Percentiles rank a stretch among this genome's conserved stretches.
phyloP scores from a whole-genome alignment of 2,888 invertebrate genomes.

The Cerastoderma edule region DNA sequence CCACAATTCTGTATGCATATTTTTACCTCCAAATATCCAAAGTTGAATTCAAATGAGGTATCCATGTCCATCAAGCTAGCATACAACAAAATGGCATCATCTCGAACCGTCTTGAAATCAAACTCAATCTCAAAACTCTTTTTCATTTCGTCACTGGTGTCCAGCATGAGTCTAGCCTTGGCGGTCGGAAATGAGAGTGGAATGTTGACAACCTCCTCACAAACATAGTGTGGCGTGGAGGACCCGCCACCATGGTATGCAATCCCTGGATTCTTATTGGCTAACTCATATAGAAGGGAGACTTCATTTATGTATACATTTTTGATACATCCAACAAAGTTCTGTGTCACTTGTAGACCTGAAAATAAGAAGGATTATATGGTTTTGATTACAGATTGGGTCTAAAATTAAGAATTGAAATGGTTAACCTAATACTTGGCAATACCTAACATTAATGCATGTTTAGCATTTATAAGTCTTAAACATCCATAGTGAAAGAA shows the following conservation, averaged over 20 bases:
- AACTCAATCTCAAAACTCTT: conserved; percentile 72
- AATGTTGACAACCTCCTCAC: conserved; percentile 73
- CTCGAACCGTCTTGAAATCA: conserved; percentile 73
- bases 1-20: no score
- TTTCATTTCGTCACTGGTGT: conserved; percentile 43
- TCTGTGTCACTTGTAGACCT: conserved; percentile 91
- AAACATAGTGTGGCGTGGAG: conserved; percentile 63
- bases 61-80: conserved; percentile 64
- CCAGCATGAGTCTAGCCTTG: conserved; percentile 65
- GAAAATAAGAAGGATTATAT: conserved; percentile 54
- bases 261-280: conserved; percentile 48
- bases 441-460: no score
- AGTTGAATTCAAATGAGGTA: conserved; percentile 62
- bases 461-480: no score
- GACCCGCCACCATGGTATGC: conserved; percentile 68
- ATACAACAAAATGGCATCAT: conserved; percentile 71
- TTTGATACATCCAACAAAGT: conserved; percentile 94
- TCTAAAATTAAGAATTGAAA: no score
- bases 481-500: no score
- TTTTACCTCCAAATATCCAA: conserved; percentile 75
- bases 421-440: no score
- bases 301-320: conserved; percentile 97
- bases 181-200: conserved; percentile 76
- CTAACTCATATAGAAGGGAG: conserved; percentile 93
- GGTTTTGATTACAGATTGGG: no score